Base-by-base conservation (phyloP, 2,797 vertebrate genomes). In the Esox lucius region DNA sequence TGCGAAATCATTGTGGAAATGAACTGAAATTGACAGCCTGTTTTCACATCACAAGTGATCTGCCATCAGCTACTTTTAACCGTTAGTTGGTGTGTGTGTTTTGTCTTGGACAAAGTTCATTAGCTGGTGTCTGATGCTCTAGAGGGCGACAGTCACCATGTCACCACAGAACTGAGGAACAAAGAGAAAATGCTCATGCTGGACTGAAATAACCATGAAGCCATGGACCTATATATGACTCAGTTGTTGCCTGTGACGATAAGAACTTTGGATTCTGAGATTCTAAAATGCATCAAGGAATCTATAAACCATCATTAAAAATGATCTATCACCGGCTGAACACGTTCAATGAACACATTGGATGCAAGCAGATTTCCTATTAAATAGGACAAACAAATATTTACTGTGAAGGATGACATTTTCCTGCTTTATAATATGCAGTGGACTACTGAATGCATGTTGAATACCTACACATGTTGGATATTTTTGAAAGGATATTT, bases 311-410 rank as follows among this genome's bases (percentile, higher is more conserved):
- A 13, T 13, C 6, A 4, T 13, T 11, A 42, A 46, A 46, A 13
- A 13, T 46, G 13, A 12, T 46, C 9, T 5, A 46, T 42, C 42
- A 13, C 6, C 3, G 42, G 42, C 46, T 46, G 42, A 46, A 11
- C 9, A 46, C 42, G 1, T 46, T 46, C 42, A 46, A 46, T 13
- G 12, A 11, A 67, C 12, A 66, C 73, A 74, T 74, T 80, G 33
- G 31, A 77, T 68, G 62, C 46, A 76, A 22, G 22, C 39, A 73
- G 51, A 68, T 17, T n/a, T 76, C 71, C 68, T 82, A 68, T 79
- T 53, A 31, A 74, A 9, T 9, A 56, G n/a, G 2, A 75, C 22
- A 24, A 56, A 64, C 28, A 17, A 15, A 28, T 64, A 13, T 64
- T 65, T 13, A 65, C 24, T 26, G 24, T 11, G 22, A 65, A 4